phyloP scores from a whole-genome alignment of 2,888 invertebrate genomes.

The Lutraria lutraria region DNA sequence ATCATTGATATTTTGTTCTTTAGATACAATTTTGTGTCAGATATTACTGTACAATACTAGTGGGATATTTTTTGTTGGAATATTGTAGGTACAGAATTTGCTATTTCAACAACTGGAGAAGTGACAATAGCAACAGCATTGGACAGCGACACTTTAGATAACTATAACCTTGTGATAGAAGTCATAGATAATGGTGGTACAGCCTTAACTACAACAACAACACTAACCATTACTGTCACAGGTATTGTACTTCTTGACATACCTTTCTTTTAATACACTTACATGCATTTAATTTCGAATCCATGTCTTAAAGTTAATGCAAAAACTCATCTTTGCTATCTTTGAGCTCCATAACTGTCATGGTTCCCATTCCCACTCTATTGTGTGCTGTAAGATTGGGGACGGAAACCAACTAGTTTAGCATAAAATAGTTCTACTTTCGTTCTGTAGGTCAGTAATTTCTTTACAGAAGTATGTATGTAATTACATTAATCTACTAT shows the following conservation, averaged over 20 bases:
- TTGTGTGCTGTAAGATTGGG: too few species aligned
- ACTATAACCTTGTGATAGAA: constrained; percentile 67
- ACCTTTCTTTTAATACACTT: too few species aligned
- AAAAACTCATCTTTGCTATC: too few species aligned
- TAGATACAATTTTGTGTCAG: neutral
- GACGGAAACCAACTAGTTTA: too few species aligned
- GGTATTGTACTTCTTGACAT: constrained; percentile 55
- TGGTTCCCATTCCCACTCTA: too few species aligned
- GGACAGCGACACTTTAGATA: constrained; percentile 68
- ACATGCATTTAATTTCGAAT: too few species aligned
- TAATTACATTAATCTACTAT: too few species aligned
- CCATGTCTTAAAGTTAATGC: too few species aligned
- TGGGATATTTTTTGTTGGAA: neutral
- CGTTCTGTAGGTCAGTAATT: too few species aligned
- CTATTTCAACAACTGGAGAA: constrained; percentile 57
- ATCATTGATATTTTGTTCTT: neutral
- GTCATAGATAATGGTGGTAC: constrained; percentile 69
- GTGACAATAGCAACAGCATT: constrained; percentile 55
- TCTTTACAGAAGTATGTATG: too few species aligned
- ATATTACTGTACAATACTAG: neutral
- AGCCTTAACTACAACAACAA: constrained; percentile 63
- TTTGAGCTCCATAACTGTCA: too few species aligned
- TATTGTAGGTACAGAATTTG: constrained; percentile 50
- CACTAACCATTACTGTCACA: constrained; percentile 69
- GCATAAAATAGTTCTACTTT: too few species aligned